These are phyloP conservation scores for Picus viridis DNA, from an alignment of 2,797 vertebrate species.

Conservation along the genomic window DNA sequence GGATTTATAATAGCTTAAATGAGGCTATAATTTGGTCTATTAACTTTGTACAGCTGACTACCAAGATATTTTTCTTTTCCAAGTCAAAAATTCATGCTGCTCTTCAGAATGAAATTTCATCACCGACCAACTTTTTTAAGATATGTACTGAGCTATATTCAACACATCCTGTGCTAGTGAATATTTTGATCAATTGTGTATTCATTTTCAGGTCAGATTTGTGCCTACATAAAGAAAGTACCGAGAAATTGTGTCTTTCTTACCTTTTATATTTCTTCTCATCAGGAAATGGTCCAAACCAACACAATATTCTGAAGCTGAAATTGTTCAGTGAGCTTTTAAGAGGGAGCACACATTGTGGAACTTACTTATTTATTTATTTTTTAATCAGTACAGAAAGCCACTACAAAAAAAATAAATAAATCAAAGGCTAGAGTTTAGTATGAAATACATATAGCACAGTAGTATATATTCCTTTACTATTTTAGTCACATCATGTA, in stretches of 20 bases:
- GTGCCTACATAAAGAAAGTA: not conserved
- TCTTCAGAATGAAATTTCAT: not conserved
- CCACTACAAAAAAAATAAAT: not conserved
- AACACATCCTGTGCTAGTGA: not conserved
- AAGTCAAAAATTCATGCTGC: not conserved
- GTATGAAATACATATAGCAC: not conserved
- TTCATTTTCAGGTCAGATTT: not conserved
- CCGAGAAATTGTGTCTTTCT: not conserved
- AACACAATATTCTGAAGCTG: not conserved
- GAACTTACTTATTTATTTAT: not conserved
- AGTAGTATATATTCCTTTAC: not conserved
- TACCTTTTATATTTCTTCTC: not conserved
- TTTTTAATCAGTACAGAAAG: not conserved
- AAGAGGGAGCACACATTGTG: not conserved
- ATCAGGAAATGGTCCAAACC: not conserved
- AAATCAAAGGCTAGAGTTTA: not conserved
- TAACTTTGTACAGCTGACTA: conserved; percentile 59
- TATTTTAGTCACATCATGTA: not conserved
- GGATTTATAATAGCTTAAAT: conserved; percentile 65
- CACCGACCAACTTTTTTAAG: not conserved
- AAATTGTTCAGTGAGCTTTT: not conserved
- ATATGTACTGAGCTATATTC: not conserved
- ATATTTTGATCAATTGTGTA: not conserved
- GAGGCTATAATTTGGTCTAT: conserved; percentile 59
- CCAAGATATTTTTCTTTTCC: conserved; percentile 33